Conservation (phyloP, 1,140 invertebrate genomes). For the Melitaea cinxia region DNA sequence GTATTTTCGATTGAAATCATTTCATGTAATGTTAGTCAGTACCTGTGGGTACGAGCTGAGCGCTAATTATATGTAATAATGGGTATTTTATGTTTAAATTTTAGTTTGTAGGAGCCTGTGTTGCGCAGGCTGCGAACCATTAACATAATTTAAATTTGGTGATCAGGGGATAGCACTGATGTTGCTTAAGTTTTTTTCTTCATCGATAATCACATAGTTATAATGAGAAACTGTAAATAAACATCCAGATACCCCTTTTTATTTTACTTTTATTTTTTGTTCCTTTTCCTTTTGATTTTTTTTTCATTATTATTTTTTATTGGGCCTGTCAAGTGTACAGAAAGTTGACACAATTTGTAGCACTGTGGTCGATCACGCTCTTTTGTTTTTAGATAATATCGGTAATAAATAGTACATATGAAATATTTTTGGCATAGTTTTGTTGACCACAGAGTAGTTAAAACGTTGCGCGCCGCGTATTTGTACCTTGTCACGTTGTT, state of each 20-base stretch:
- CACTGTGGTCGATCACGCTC: slow-evolving; percentile 27
- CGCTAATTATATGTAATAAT: slow-evolving; percentile 58
- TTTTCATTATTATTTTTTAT: slow-evolving; percentile 26
- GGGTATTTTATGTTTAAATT: slow-evolving; percentile 69
- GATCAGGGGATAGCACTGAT: slow-evolving; percentile 70
- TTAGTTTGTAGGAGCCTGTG: slow-evolving; percentile 57
- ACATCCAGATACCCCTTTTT: slow-evolving; percentile 79
- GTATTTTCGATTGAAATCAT: slow-evolving; percentile 42
- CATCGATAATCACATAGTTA: slow-evolving; percentile 75
- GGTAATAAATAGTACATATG: neutral
- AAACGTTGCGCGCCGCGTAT: slow-evolving; percentile 28
- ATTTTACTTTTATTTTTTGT: slow-evolving; percentile 74
- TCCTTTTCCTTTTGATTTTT: slow-evolving; percentile 41
- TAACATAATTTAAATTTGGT: slow-evolving; percentile 75
- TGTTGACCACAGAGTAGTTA: slow-evolving; percentile 27
- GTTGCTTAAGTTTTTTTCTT: slow-evolving; percentile 72
- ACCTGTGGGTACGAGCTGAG: slow-evolving; percentile 50
- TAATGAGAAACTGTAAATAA: slow-evolving; percentile 80
- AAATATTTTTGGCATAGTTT: neutral
- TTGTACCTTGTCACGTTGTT: slow-evolving; percentile 45
- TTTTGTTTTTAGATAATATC: slow-evolving; percentile 2
- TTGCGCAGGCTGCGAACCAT: slow-evolving; percentile 51
- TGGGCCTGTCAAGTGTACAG: slow-evolving; percentile 36
- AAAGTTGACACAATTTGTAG: neutral
- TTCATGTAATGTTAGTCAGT: slow-evolving; percentile 52